Conservation (phyloP, 2,888 invertebrate genomes). For the Abscondita cerata region DNA sequence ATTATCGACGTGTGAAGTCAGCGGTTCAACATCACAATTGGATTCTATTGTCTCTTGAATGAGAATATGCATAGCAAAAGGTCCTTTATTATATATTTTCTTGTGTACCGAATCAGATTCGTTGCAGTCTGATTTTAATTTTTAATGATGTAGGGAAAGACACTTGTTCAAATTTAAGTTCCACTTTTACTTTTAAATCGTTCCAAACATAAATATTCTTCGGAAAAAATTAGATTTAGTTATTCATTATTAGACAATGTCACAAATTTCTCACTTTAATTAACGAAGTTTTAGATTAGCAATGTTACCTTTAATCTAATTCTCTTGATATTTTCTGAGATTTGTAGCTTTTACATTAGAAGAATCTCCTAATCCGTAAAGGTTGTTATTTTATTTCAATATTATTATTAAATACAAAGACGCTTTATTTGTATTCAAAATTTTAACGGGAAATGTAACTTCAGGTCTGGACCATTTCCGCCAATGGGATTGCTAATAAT, state of each 20-base stretch:
- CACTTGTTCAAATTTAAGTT: too few relatives aligned
- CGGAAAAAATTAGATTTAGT: too few relatives aligned
- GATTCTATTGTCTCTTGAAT: conserved; percentile 38
- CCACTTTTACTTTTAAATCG: too few relatives aligned
- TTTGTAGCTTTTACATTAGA: too few relatives aligned
- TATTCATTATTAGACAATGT: too few relatives aligned
- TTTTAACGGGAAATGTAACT: conserved; percentile 23
- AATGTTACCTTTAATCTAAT: too few relatives aligned
- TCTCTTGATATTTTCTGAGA: too few relatives aligned
- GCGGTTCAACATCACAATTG: conserved; percentile 43
- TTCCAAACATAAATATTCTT: too few relatives aligned
- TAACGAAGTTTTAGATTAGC: too few relatives aligned
- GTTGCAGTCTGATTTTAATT: conserved; percentile 35
- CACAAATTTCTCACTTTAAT: too few relatives aligned
- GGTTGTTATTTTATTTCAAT: too few relatives aligned
- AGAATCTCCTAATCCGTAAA: too few relatives aligned
- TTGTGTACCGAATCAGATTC: conserved; percentile 32
- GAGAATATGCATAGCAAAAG: conserved; percentile 31
- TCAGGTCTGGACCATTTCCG: conserved; percentile 28
- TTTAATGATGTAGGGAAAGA: conserved; percentile 36
- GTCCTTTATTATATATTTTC: conserved; percentile 28
- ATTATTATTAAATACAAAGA: conserved; percentile 23
- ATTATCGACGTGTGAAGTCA: conserved; percentile 47
- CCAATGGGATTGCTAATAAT: conserved; percentile 31
- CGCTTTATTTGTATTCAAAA: conserved; percentile 24